phyloP scores from a whole-genome alignment of 2,888 invertebrate genomes.

The Griposia aprilina region DNA sequence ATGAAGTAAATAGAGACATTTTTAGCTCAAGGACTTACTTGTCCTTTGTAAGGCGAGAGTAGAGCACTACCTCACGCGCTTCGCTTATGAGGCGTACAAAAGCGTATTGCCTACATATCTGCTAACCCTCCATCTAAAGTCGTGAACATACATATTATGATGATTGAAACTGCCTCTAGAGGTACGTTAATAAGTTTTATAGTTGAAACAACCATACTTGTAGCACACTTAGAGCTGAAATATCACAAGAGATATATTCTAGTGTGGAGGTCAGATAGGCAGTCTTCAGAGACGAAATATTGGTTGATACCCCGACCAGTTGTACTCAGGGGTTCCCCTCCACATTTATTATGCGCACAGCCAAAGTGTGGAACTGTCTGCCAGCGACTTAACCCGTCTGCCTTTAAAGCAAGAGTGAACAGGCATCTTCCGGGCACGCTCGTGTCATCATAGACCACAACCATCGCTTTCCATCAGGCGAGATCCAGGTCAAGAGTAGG shows the following conservation, averaged over 20 bases:
- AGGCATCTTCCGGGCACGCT: background rate
- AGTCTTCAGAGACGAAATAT: background rate
- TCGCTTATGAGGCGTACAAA: too few species aligned
- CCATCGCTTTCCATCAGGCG: background rate
- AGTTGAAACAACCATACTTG: background rate
- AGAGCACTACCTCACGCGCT: too few species aligned
- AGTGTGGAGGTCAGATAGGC: background rate
- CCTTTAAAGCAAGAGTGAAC: background rate
- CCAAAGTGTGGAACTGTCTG: too few species aligned
- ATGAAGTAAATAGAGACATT: too few species aligned
- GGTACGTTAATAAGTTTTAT: constrained; percentile 36
- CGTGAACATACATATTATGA: constrained; percentile 23
- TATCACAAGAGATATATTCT: background rate
- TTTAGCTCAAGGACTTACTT: too few species aligned
- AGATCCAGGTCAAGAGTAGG: background rate
- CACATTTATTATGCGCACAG: too few species aligned
- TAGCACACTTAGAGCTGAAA: constrained; percentile 1
- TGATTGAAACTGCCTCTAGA: constrained; percentile 23
- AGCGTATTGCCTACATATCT: background rate
- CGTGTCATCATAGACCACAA: background rate
- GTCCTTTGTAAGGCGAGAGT: too few species aligned
- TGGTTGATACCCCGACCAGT: background rate
- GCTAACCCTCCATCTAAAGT: background rate
- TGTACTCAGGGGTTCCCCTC: background rate
- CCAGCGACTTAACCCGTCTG: background rate